Evolutionary conservation across 2,888 invertebrate species (phyloP).

Genomic region (Blera fallax): DNA sequence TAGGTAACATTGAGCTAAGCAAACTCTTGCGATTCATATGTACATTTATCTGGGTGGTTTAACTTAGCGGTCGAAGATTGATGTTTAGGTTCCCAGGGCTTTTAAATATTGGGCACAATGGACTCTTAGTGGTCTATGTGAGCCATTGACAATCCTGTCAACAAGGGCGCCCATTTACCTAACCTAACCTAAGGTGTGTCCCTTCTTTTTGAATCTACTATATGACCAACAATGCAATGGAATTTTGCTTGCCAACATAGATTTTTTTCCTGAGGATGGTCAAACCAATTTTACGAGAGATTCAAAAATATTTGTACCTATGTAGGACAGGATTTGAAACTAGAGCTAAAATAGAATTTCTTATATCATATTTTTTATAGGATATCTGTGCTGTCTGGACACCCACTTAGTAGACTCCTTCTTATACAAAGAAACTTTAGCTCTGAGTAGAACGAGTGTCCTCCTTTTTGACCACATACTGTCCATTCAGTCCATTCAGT

Average conservation of each 20-base stretch:
- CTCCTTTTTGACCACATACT: background rate
- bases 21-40: too few relatives aligned
- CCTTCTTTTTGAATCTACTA: background rate
- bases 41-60: too few relatives aligned
- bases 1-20: too few relatives aligned
- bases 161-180: too few relatives aligned
- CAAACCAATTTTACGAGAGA: slow-evolving; percentile 9
- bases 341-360: slow-evolving; percentile 18
- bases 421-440: background rate
- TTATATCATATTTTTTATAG: slow-evolving; percentile 24
- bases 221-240: background rate
- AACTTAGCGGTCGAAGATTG: too few relatives aligned
- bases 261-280: background rate
- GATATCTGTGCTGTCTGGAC: background rate
- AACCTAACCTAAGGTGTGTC: background rate
- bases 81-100: too few relatives aligned
- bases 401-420: background rate
- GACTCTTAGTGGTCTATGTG: too few relatives aligned
- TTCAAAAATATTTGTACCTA: slow-evolving; percentile 1
- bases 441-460: slow-evolving; percentile 17
- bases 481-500: background rate
- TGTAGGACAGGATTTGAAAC: slow-evolving; percentile 2
- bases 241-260: background rate
- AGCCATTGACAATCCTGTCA: too few relatives aligned
- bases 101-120: too few relatives aligned